phyloP scores from a whole-genome alignment of 1,140 invertebrate genomes.

The Adoxophyes honmai region DNA sequence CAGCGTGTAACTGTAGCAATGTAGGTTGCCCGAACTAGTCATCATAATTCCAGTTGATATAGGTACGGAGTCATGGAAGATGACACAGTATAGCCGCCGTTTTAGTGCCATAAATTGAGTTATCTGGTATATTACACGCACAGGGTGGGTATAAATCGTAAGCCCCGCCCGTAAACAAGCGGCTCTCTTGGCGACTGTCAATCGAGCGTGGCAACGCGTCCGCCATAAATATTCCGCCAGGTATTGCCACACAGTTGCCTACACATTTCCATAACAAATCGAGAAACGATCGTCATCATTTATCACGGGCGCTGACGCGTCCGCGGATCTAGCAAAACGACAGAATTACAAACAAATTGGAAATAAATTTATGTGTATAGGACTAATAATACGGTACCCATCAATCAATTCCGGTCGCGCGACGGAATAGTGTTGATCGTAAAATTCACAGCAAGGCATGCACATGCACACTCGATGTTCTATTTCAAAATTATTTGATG shows the following conservation, averaged over 20 bases:
- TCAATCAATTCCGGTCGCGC: too few species aligned
- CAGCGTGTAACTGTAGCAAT: background rate
- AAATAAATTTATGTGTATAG: background rate
- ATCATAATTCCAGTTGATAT: slow-evolving; percentile 10
- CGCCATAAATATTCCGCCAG: slow-evolving; percentile 38
- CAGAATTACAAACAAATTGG: slow-evolving; percentile 46
- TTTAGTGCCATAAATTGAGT: slow-evolving; percentile 48
- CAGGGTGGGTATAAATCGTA: slow-evolving; percentile 39
- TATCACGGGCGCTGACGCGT: slow-evolving; percentile 43
- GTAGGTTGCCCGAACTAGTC: background rate
- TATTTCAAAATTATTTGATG: too few species aligned
- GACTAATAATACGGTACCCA: too few species aligned
- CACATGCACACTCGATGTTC: too few species aligned
- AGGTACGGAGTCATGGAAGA: slow-evolving; percentile 29
- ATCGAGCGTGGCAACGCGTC: slow-evolving; percentile 32
- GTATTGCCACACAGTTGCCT: slow-evolving; percentile 24
- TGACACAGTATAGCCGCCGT: slow-evolving; percentile 24
- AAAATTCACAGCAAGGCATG: too few species aligned
- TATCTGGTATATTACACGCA: slow-evolving; percentile 47
- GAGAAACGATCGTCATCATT: slow-evolving; percentile 38
- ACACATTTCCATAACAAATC: slow-evolving; percentile 38
- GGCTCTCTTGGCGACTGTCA: slow-evolving; percentile 41
- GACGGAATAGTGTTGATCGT: too few species aligned
- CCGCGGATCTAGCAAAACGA: slow-evolving; percentile 34
- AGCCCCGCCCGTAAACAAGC: slow-evolving; percentile 33